Base-by-base conservation (phyloP, 2,888 invertebrate genomes). In the Mythimna albipuncta region DNA sequence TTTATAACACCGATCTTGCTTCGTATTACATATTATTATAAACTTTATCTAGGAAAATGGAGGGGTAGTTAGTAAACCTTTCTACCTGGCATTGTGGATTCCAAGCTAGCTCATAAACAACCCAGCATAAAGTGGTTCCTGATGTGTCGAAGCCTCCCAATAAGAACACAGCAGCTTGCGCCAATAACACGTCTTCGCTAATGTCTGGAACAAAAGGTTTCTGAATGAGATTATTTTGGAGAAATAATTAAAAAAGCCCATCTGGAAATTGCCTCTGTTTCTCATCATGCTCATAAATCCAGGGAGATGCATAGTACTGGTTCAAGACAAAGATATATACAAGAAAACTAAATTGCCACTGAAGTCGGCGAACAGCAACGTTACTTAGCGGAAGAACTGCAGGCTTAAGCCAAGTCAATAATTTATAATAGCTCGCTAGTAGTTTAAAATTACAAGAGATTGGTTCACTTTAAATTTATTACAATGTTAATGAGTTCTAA, bases 101-200 rank as follows among this genome's bases (percentile, higher is more conserved):
- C 74, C 87, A 88, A 0, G 93, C 91, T 4, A 94, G 59, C 68
- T 93, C 90, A 52, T 91, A 91, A 0, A 85, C 64, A 4, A 64
- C 6, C 72, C 83, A 92, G 0, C 89, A 82, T 0, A 92, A 26
- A 0, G 80, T 64, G 0, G 83, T 72, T 0, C 87, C 90, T 0
- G 89, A 80, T 0, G 92, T 91, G 19, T 94, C 93, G 41, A 91
- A 93, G 0, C 93, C 93, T 0, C 85, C 94, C 47, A 91, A 84
- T 5, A 94, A 59, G 71, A 94, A 90, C 1, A 91, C 66, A 0
- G 89, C 88, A 0, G 91, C 92, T 75, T 93, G 93, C 0, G 93
- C 89, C 4, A 92, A 65, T 3, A 94, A 63, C 2, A 91, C 55
- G 38, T 91, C 89, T 52, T 92, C 91, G 4, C 82, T 83, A 13